Percentiles rank a stretch among this genome's conserved stretches.
phyloP scores from a whole-genome alignment of 2,797 vertebrate species.

The Lycodopsis pacificus region DNA sequence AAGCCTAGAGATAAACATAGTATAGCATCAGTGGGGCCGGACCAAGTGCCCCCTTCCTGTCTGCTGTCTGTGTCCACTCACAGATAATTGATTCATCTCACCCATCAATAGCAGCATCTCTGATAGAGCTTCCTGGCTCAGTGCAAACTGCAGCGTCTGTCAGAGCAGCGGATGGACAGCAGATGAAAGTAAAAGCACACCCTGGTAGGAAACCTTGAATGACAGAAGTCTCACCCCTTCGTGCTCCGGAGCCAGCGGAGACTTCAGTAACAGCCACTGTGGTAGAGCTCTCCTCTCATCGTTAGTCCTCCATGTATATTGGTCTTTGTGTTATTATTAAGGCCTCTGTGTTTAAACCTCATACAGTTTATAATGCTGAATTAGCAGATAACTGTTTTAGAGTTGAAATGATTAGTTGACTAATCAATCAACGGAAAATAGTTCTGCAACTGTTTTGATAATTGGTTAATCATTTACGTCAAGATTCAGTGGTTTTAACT shows the following conservation, averaged over 20 bases:
- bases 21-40: constrained; percentile 52
- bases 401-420: neutral
- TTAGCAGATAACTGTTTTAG: neutral
- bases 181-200: constrained; percentile 48
- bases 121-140: constrained; percentile 29
- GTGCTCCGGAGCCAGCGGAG: constrained; percentile 9
- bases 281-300: neutral
- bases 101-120: constrained; percentile 53
- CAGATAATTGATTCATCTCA: constrained; percentile 70
- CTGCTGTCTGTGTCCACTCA: constrained; percentile 50
- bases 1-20: constrained; percentile 62
- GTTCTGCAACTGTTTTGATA: neutral
- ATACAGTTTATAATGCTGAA: neutral
- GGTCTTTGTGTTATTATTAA: neutral
- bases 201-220: constrained; percentile 33
- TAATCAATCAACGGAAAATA: neutral
- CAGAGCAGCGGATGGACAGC: constrained; percentile 50
- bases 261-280: neutral
- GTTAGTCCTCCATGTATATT: neutral
- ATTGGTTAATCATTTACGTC: neutral
- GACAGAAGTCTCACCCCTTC: constrained; percentile 11
- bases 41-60: constrained; percentile 65
- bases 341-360: neutral
- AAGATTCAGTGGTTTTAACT: neutral
- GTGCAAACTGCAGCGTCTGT: constrained; percentile 45